Evolutionary conservation across 64 coral and sea anemone species (phyloP).

Genomic region (Stylophora pistillata): DNA sequence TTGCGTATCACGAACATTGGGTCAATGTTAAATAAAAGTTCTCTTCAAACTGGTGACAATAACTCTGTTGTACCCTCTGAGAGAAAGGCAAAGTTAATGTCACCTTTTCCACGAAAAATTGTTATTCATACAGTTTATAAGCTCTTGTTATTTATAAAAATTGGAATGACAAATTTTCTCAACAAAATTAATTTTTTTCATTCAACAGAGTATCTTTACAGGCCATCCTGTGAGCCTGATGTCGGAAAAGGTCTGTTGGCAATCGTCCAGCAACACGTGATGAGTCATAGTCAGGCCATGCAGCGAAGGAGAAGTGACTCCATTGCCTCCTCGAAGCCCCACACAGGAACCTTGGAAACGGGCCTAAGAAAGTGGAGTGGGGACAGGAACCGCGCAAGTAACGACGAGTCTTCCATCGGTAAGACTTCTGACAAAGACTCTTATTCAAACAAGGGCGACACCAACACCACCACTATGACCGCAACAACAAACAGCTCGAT

Average conservation of each 20-base stretch:
- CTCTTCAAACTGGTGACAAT: no score
- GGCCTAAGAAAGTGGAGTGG: background rate
- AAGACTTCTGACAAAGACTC: background rate
- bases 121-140: background rate
- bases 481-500: no score
- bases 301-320: constrained; percentile 30
- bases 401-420: background rate
- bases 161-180: no score
- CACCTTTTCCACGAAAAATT: background rate
- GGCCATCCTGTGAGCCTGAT: background rate
- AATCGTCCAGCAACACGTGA: constrained; percentile 8
- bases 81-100: no score
- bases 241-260: background rate
- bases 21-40: no score
- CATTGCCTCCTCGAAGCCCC: constrained; percentile 42
- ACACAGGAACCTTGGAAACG: constrained; percentile 44
- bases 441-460: background rate
- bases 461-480: no score
- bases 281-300: background rate
- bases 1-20: no score
- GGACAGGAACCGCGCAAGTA: background rate
- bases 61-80: no score
- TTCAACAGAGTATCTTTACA: constrained; percentile 17
- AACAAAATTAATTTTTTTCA: background rate
- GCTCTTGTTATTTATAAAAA: background rate